phyloP scores from a whole-genome alignment of 2,113 vertebrate genomes.

The Pterocles gutturalis region DNA sequence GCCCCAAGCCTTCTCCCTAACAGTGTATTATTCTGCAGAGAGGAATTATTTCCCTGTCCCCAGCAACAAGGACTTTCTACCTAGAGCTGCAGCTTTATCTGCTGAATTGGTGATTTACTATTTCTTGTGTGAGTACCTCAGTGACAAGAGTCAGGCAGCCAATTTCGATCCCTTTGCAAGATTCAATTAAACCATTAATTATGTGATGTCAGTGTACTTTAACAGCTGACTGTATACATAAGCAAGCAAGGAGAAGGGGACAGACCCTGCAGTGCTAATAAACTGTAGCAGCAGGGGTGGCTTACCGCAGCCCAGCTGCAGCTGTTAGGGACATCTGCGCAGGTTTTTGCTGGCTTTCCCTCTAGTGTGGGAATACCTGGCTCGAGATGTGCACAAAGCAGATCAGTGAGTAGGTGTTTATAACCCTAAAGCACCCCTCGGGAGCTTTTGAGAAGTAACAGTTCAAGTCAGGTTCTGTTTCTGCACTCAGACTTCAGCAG shows the following conservation, averaged over 20 bases:
- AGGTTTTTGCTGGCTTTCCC: not conserved
- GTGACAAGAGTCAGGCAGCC: slow-evolving; percentile 9
- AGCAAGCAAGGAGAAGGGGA: not conserved
- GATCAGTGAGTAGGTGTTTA: not conserved
- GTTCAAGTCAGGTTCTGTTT: not conserved
- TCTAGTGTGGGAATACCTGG: not conserved
- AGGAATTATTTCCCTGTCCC: not conserved
- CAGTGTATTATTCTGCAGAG: not conserved
- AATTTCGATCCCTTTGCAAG: slow-evolving; percentile 30
- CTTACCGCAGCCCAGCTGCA: not conserved
- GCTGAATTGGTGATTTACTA: slow-evolving; percentile 36
- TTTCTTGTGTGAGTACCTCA: slow-evolving; percentile 13
- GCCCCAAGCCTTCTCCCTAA: not conserved
- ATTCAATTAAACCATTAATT: slow-evolving; percentile 55
- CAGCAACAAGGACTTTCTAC: not conserved
- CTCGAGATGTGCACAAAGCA: not conserved
- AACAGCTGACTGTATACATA: slow-evolving; percentile 12
- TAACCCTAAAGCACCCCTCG: not conserved
- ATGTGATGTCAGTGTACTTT: slow-evolving; percentile 59
- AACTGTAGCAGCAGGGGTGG: slow-evolving; percentile 33
- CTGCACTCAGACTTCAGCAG: not conserved
- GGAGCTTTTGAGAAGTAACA: not conserved
- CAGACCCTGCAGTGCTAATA: slow-evolving; percentile 15
- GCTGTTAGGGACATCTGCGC: not conserved
- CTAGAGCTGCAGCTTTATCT: not conserved